Evolutionary conservation across 2,797 vertebrate genomes (phyloP).

Genomic region (Taeniopygia guttata): DNA sequence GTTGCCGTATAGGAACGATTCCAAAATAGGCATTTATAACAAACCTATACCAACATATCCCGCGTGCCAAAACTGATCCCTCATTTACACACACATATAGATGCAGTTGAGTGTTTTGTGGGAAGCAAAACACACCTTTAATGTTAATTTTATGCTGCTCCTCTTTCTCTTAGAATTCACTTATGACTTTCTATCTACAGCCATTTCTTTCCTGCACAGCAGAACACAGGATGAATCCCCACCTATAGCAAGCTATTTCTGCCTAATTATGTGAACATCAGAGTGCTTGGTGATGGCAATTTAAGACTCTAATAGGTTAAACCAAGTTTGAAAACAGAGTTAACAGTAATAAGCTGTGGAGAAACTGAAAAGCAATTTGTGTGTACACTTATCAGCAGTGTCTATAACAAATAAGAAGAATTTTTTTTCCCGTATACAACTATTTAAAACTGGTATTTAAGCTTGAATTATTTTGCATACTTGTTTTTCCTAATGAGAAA

Average conservation of each 20-base stretch:
- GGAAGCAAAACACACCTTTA: background rate
- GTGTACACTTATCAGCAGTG: background rate
- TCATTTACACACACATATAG: background rate
- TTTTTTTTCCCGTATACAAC: accelerated
- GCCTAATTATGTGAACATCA: background rate
- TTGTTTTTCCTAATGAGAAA: background rate
- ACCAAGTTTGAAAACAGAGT: background rate
- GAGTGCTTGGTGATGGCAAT: background rate
- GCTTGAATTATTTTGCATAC: background rate
- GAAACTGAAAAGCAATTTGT: background rate
- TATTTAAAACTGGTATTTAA: background rate
- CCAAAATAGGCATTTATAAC: background rate
- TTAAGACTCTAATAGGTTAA: background rate
- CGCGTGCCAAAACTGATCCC: background rate
- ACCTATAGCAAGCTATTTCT: background rate
- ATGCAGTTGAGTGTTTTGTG: background rate
- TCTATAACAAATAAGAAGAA: background rate
- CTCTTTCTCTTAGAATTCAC: background rate
- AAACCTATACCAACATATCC: background rate
- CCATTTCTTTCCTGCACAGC: background rate
- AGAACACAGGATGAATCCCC: background rate
- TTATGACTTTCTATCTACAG: background rate
- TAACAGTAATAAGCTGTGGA: background rate
- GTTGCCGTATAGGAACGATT: background rate
- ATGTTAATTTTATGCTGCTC: background rate